phyloP scores from a whole-genome alignment of 2,797 vertebrate species.

The Heteromormyrus szaboi region DNA sequence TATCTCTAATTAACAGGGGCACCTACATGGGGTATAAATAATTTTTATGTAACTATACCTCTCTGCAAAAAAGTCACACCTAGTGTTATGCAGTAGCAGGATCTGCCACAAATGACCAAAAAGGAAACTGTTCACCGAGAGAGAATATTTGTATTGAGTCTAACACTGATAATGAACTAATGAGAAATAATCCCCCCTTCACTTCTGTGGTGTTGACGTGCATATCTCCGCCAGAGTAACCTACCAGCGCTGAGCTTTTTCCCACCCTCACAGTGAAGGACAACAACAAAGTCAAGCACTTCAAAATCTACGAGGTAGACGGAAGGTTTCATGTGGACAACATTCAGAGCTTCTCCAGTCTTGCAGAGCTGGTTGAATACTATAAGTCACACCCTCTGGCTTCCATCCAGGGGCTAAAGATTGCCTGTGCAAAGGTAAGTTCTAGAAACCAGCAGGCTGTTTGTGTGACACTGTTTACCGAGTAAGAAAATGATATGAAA shows the following conservation, averaged over 20 bases:
- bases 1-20: not conserved
- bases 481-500: not conserved
- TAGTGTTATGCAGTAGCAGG: not conserved
- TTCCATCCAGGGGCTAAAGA: slow-evolving; percentile 37
- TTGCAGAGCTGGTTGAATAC: slow-evolving; percentile 54
- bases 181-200: not conserved
- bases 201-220: not conserved
- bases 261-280: slow-evolving; percentile 53
- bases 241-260: not conserved
- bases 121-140: not conserved
- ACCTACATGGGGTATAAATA: not conserved
- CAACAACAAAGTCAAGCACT: slow-evolving; percentile 55
- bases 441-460: not conserved
- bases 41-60: not conserved
- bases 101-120: not conserved
- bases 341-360: slow-evolving; percentile 43
- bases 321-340: slow-evolving; percentile 47
- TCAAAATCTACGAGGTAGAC: slow-evolving; percentile 49
- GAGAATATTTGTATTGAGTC: not conserved
- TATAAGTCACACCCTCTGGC: slow-evolving; percentile 45
- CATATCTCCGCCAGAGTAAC: not conserved
- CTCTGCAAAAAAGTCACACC: not conserved
- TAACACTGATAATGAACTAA: not conserved
- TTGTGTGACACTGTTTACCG: not conserved
- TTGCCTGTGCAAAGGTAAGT: slow-evolving; percentile 56